Base-by-base conservation (phyloP, 2,113 vertebrate species). In the Ictalurus punctatus region DNA sequence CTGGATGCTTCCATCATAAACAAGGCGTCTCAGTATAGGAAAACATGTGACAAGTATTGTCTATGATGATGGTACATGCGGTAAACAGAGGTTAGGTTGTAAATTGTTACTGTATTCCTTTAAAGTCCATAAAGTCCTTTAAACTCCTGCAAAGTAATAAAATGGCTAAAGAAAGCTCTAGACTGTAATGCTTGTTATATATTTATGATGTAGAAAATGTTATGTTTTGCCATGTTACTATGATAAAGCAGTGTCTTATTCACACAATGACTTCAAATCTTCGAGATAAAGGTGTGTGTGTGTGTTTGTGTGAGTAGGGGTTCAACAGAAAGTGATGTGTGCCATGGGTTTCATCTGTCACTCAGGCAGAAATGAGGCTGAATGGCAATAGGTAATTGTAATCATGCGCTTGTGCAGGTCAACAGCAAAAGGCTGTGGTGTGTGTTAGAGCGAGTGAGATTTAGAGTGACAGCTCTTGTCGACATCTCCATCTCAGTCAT, bases 401-500 rank as follows among this genome's bases (percentile, higher is more conserved):
- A 86, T 84, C 13, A 65, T 54, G 37, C 73, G 48, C 52, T 84
- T 27, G 79, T 56, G 59, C 34, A 63, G 69, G 30, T 87, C 80
- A 87, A 21, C 1, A n/a, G 54, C 6, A 44, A 56, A 56, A 78
- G 73, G 58, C 44, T 86, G 58, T 87, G 86, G 76, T 34, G 19
- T 74, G 79, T 76, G 67, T 76, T 69, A 63, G 74, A 76, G 78
- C 58, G 69, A 83, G 79, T 63, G 83, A 59, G 69, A 81, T 88
- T 83, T 81, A 83, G 90, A 92, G 56, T 92, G 91, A 92, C 91
- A 89, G 88, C 84, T 86, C 81, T 85, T 85, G 85, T 92, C 81
- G 74, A 91, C 67, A 37, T 91, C 91, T 92, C 91, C 91, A 92
- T 92, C 87, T 87, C 82, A 44, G 71, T 90, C 90, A 80, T 85